Evolutionary conservation across 2,888 invertebrate species (phyloP).

Genomic region (Drosophila anomalata): DNA sequence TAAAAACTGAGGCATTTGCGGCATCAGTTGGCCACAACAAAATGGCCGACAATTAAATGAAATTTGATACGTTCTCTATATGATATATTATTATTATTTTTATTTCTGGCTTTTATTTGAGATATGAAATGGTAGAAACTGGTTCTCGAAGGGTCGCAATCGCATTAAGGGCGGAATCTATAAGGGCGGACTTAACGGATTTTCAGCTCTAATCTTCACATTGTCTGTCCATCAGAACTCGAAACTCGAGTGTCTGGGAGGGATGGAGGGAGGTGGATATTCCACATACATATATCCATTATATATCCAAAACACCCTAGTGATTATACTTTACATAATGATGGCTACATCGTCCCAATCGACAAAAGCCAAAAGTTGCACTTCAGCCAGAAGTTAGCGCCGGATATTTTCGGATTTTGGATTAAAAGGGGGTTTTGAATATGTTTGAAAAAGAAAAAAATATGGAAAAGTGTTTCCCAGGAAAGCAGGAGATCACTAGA

Average conservation of each 20-base stretch:
- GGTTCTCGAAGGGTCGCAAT: conserved; percentile 48
- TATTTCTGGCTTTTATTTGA: conserved; percentile 12
- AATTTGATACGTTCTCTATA: conserved; percentile 57
- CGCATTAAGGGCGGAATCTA: conserved; percentile 62
- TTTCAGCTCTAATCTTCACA: conserved; percentile 70
- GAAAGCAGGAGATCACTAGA: conserved; percentile 4
- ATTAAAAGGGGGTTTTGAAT: too few species aligned
- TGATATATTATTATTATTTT: neutral
- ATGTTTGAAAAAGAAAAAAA: neutral
- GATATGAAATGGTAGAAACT: conserved; percentile 22
- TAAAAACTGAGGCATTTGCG: conserved; percentile 48
- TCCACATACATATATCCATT: neutral
- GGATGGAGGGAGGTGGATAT: conserved; percentile 7
- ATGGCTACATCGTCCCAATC: conserved; percentile 47
- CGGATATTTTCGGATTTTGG: conserved; percentile 4
- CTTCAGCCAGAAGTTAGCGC: conserved; percentile 46
- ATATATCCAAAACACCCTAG: neutral
- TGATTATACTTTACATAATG: conserved; percentile 1
- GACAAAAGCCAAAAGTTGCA: conserved; percentile 60
- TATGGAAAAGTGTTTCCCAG: neutral
- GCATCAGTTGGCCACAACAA: conserved; percentile 57
- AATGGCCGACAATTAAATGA: conserved; percentile 74
- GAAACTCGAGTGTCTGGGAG: conserved; percentile 31
- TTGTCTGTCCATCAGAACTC: conserved; percentile 65
- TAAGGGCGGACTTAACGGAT: conserved; percentile 68